Percentiles rank a stretch among this genome's conserved stretches.
Evolutionary conservation across 1,140 invertebrate genomes (phyloP).

Genomic region (Popillia japonica): DNA sequence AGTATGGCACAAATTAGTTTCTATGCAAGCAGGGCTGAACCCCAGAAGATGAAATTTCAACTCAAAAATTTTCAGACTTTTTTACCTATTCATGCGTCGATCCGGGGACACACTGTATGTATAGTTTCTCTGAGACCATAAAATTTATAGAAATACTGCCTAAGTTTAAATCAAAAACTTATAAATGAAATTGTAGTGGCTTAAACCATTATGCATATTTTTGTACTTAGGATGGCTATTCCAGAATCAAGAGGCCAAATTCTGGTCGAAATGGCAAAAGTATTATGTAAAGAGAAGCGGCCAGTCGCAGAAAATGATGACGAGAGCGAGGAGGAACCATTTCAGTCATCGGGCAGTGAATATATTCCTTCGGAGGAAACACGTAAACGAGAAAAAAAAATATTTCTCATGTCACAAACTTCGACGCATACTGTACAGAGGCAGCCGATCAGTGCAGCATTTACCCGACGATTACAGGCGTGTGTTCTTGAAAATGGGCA

Average conservation of each 20-base stretch:
- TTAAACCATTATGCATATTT: neutral
- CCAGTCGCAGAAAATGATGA: slow-evolving; percentile 3
- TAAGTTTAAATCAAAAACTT: neutral
- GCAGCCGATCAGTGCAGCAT: too few relatives aligned
- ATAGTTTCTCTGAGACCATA: neutral
- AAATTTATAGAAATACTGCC: neutral
- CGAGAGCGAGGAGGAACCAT: neutral
- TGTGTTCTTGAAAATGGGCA: too few relatives aligned
- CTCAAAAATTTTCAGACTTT: too few relatives aligned
- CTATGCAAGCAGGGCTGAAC: too few relatives aligned
- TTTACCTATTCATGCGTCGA: too few relatives aligned
- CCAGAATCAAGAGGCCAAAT: neutral
- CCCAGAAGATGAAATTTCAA: too few relatives aligned
- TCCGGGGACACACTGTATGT: too few relatives aligned
- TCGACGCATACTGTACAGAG: too few relatives aligned
- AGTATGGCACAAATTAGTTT: too few relatives aligned
- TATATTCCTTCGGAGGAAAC: neutral
- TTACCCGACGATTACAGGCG: too few relatives aligned
- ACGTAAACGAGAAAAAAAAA: too few relatives aligned
- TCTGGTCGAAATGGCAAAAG: neutral
- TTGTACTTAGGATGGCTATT: neutral
- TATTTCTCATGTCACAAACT: too few relatives aligned
- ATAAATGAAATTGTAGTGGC: slow-evolving; percentile 11
- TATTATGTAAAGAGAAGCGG: slow-evolving; percentile 6
- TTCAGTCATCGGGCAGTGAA: neutral